Base-by-base conservation (phyloP, 2,888 invertebrate genomes). In the Frankliniella intonsa region DNA sequence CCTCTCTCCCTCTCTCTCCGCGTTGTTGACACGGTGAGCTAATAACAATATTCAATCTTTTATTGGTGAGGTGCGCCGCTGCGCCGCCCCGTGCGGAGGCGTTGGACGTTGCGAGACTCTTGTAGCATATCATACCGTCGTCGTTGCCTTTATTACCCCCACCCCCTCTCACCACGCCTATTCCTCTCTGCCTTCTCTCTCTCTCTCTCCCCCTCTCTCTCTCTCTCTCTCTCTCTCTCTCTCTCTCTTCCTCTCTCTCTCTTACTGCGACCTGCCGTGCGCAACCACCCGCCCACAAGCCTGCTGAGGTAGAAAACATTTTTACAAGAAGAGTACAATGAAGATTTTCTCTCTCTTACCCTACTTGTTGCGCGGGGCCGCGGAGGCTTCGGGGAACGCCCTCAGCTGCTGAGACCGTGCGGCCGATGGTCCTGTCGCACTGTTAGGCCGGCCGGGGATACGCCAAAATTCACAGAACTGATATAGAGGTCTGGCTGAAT, bases 41-140 rank as follows among this genome's bases (percentile, higher is more conserved):
- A 62, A 62, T 62, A 62, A 62, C 62, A 62, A 62, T 62, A 62
- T 62, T 62, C 62, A 62, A 62, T 62, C 62, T 62, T 62, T 62
- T 62, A 62, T 62, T 62, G 62, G 62, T 62, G 62, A 62, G 62
- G 62, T 17, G 62, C 62, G 11, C 17, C 62, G 17, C 3, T 17
- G 62, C 62, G n/a, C 62, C 17, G 62, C 38, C 5, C 38, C 38
- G 38, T 38, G 38, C 62, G 62, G 62, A 62, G 62, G 62, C 62
- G 62, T 62, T n/a, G 17, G 62, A 62, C 62, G 62, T 62, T 14
- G 62, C 62, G 17, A 38, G 62, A 62, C 62, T 17, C 7, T n/a
- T n/a, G 62, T 11, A 38, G 19, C 62, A 62, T 62, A 62, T 14
- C 62, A 62, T 62, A n/a, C 62, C 14, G 62, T 38, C 62, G 62